These are phyloP conservation scores for Reticulitermes lucifugus DNA, from an alignment of 2,888 invertebrate genomes.

Conservation along the genomic window DNA sequence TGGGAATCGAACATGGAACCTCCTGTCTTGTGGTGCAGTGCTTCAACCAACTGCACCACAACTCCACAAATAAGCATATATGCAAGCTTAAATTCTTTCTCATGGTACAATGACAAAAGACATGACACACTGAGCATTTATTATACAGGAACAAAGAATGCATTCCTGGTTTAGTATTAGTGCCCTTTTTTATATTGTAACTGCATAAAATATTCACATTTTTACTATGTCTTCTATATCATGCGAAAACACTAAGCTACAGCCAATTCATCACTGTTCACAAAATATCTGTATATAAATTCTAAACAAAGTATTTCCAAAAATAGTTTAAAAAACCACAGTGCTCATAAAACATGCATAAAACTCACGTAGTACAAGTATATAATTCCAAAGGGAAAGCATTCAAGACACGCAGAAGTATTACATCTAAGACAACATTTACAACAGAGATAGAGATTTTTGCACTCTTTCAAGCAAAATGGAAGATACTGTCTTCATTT, in stretches of 20 bases:
- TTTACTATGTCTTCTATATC: too few relatives aligned
- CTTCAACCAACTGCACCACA: too few relatives aligned
- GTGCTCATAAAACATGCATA: background rate
- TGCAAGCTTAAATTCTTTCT: too few relatives aligned
- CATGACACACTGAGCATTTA: too few relatives aligned
- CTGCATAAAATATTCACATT: too few relatives aligned
- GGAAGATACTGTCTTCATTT: conserved; percentile 3
- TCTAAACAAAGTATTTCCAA: conserved; percentile 2
- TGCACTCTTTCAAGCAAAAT: background rate
- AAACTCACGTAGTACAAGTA: background rate
- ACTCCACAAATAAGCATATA: too few relatives aligned
- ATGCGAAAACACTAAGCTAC: background rate
- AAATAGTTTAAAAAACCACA: conserved; percentile 3
- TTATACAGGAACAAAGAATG: too few relatives aligned
- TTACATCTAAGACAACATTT: conserved; percentile 2
- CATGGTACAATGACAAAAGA: too few relatives aligned
- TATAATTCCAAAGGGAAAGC: background rate
- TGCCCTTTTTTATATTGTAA: too few relatives aligned
- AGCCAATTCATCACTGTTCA: conserved; percentile 12
- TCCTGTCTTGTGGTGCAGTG: too few relatives aligned
- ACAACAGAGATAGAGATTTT: background rate
- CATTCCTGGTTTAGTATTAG: too few relatives aligned
- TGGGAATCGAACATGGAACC: too few relatives aligned
- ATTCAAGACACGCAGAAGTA: conserved; percentile 1
- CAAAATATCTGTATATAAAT: background rate